phyloP scores from a whole-genome alignment of 1,140 invertebrate species.

The Cotesia glomerata region DNA sequence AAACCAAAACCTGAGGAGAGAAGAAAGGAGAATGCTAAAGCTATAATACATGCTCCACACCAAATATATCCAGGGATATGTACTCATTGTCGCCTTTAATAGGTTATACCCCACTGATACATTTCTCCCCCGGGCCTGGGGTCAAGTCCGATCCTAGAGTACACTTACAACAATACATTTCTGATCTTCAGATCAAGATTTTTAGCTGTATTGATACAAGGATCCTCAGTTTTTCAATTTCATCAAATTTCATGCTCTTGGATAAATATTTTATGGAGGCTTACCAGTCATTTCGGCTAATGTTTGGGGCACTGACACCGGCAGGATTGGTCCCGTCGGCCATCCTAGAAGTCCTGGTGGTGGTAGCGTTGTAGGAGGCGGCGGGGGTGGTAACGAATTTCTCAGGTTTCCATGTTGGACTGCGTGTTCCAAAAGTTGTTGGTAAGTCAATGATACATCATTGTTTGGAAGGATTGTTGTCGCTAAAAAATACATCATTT shows the following conservation, averaged over 20 bases:
- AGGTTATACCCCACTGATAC: slow-evolving; percentile 4
- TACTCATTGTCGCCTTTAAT: background rate
- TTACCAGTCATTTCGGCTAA: slow-evolving; percentile 60
- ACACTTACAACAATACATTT: too few relatives aligned
- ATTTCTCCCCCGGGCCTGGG: too few relatives aligned
- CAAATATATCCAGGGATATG: background rate
- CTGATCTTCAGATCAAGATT: too few relatives aligned
- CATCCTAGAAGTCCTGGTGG: slow-evolving; percentile 52
- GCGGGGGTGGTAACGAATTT: slow-evolving; percentile 44
- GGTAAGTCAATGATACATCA: slow-evolving; percentile 29
- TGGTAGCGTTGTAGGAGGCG: slow-evolving; percentile 46
- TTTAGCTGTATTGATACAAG: background rate
- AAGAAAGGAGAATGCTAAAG: background rate
- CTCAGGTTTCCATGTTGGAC: slow-evolving; percentile 52
- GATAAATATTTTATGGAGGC: slow-evolving; percentile 17
- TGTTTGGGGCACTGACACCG: slow-evolving; percentile 46
- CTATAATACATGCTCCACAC: background rate
- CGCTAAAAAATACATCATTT: background rate
- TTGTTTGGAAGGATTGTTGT: slow-evolving; percentile 9
- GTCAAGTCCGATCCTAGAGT: too few relatives aligned
- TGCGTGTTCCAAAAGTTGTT: slow-evolving; percentile 59
- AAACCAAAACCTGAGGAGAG: slow-evolving; percentile 20
- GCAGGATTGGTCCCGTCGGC: slow-evolving; percentile 48
- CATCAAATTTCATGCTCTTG: background rate
- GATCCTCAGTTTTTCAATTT: background rate